Percentiles rank a stretch among this genome's conserved stretches.
These are phyloP conservation scores for Pteruthius melanotis DNA, from an alignment of 2,113 vertebrate species.

Conservation along the genomic window DNA sequence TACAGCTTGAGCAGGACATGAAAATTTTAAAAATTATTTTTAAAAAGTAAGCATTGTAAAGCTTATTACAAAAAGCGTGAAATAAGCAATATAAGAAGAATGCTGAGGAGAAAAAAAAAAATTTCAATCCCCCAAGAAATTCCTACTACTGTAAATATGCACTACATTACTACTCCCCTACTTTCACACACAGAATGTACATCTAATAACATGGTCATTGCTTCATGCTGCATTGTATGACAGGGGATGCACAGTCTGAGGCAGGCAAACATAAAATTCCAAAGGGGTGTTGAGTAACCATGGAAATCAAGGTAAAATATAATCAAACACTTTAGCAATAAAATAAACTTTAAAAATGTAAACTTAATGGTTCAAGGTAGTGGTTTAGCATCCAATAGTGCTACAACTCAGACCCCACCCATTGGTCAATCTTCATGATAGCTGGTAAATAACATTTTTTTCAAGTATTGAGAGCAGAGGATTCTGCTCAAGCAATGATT, in stretches of 20 bases:
- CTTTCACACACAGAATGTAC: background rate
- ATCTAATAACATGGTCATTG: background rate
- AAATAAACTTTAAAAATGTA: background rate
- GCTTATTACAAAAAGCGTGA: background rate
- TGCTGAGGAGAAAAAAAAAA: background rate
- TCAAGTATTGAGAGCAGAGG: background rate
- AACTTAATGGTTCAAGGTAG: background rate
- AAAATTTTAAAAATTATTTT: background rate
- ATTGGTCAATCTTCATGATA: background rate
- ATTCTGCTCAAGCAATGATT: background rate
- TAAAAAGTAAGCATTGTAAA: background rate
- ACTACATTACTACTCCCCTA: background rate
- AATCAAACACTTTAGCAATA: background rate
- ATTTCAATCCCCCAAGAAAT: background rate
- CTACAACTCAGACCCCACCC: background rate
- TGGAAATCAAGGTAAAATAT: background rate
- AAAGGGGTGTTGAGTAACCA: background rate
- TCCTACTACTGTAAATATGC: background rate
- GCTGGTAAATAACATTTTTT: background rate
- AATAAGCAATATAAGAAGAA: background rate
- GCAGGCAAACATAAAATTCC: constrained; percentile 15
- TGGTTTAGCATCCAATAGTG: background rate
- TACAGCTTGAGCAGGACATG: background rate
- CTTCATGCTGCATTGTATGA: background rate
- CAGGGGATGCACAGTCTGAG: background rate